These are phyloP conservation scores for Otis tarda DNA, from an alignment of 2,113 vertebrate genomes.

Conservation along the genomic window DNA sequence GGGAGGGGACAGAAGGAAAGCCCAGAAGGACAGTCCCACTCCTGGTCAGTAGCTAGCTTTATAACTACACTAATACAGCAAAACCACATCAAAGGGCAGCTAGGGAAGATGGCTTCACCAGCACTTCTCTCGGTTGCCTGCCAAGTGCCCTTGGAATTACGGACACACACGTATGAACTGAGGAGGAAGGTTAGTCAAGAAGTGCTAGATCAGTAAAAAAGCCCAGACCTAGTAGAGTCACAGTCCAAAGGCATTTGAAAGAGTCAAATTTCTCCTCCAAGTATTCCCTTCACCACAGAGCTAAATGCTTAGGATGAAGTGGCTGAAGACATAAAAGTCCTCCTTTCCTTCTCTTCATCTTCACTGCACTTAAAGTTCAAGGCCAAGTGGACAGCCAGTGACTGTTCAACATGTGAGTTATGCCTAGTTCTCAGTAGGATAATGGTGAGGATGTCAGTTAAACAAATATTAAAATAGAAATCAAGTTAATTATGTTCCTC, in stretches of 20 bases:
- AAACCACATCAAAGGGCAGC: constrained; percentile 35
- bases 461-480: not conserved
- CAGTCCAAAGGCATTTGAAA: not conserved
- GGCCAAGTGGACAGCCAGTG: not conserved
- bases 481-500: not conserved
- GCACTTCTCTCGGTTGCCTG: not conserved
- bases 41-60: not conserved
- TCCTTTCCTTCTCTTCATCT: not conserved
- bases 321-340: not conserved
- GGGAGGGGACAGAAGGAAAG: not conserved
- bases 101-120: not conserved
- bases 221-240: not conserved
- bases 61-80: not conserved
- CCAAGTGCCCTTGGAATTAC: not conserved
- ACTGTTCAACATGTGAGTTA: not conserved
- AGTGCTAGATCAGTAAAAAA: not conserved
- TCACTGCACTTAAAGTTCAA: not conserved
- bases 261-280: not conserved
- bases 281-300: not conserved
- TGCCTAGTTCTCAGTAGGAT: not conserved
- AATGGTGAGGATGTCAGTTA: not conserved
- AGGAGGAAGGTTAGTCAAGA: not conserved
- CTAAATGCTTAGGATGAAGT: not conserved
- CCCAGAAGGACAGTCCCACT: not conserved
- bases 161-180: not conserved